Evolutionary conservation across 2,113 vertebrate species (phyloP), one percentile per base, ranked within the genome.

Genomic region (Gavia stellata): DNA sequence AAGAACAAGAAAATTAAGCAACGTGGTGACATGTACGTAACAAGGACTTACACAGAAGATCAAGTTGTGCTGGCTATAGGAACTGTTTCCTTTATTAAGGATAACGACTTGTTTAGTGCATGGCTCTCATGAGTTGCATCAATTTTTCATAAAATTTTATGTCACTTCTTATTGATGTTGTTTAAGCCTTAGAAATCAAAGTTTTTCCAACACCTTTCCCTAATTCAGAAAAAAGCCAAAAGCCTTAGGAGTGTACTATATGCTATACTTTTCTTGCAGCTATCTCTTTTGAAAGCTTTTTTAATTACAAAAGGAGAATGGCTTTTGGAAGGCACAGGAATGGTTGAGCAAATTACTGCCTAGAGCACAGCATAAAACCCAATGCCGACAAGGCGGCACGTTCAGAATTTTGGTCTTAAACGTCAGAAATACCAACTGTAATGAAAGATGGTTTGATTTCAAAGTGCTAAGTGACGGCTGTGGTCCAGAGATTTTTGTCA

Each of bases 301-400:
- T 86, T 97, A 94, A 97, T 96, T 95, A 85, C 61, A 88, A 86
- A 86, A 88, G 61, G 74, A 80, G 81, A 82, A 94, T 29, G 65
- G 47, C 42, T 67, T 87, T 94, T 42, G 28, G 90, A 96, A 96
- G 77, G 68, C 81, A 81, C 75, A 44, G 29, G 82, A 87, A 85
- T 58, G 81, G 91, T 96, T 97, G 94, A 96, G 95, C 90, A 94
- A 96, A 97, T 97, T 88, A 88, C 78, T 58, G 52, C 95, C 95
- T 94, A 6, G 6, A 91, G 91, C 90, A 86, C 42, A 70, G 8
- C 81, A 34, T 18, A 90, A 95, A 92, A 49, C 84, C 73, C 52
- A 36, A 36, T 7, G 33, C 80, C 7, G 2, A 67, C 61, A 31
- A 81, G 75, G 61, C 56, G 71, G 42, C 47, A 66, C 7, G 0